Base-by-base conservation (phyloP, 2,888 invertebrate genomes). In the Eupeodes latifasciatus region DNA sequence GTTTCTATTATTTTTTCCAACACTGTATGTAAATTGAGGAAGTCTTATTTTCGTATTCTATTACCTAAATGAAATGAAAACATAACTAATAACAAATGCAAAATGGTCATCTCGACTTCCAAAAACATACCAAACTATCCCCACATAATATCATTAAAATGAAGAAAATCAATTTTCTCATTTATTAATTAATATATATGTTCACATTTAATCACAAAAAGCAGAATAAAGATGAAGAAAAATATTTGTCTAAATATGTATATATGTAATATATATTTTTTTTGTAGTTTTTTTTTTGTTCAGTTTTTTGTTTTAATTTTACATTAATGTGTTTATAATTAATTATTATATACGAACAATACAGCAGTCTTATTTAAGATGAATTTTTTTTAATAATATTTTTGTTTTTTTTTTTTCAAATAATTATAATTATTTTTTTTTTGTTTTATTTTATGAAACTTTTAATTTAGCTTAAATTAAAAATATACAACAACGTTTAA, bases 351-450 rank as follows among this genome's bases (percentile, higher is more conserved):
- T 93, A 93, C 92, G 92, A 93, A 93, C 93, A 92, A 93, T 93
- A 93, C 92, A 93, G 93, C 93, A 93, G 93, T 93, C 93, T 93
- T 93, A 92, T 93, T 92, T 92, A 93, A 92, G 92, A 92, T 93
- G 92, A 92, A 92, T 92, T 86, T 90, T 89, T 92, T 91, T 90
- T 91, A 27, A 27, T 27, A 27, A 90, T 90, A 90, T 90, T 91
- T 90, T 89, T 90, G 90, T 89, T 66, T n/a, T 86, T 76, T 86
- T 76, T 67, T 86, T 85, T 61, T 86, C 90, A 91, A 91, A 91
- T 91, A 90, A 90, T 92, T 80, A 90, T 91, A 90, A 90, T 91
- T 90, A 83, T 80, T 66, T 16, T 75, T 75, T 57, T 74, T 69
- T 69, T n/a, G n/a, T n/a, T 59, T 88, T 55, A 77, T 86, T 89